A percentile compares a stretch with the other conserved stretches of the same genome.
Conservation (phyloP, 2,113 vertebrate species). For the Jacana jacana region DNA sequence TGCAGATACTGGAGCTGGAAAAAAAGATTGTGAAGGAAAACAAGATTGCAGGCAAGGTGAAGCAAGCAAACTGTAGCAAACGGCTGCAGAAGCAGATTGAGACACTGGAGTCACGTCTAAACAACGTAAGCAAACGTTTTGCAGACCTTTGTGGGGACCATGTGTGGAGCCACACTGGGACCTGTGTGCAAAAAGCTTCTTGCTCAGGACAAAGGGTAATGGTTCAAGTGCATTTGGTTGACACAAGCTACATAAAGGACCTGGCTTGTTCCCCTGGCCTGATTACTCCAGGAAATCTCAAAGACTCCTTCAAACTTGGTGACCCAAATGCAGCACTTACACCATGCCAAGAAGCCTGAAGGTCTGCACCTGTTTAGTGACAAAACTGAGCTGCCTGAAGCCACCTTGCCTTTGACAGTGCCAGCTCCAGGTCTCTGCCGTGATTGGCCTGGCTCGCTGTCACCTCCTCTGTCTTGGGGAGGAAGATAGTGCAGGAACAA, state of each 20-base stretch:
- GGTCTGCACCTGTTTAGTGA: slow-evolving; percentile 20
- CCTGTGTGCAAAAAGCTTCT: neutral
- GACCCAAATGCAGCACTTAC: neutral
- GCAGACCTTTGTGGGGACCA: neutral
- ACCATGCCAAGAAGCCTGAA: neutral
- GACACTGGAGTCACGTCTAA: neutral
- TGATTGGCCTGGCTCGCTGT: rapidly evolving
- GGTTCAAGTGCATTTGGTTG: neutral
- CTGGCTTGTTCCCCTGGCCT: neutral
- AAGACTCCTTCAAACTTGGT: slow-evolving; percentile 3
- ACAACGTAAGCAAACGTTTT: neutral
- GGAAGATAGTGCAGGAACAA: neutral
- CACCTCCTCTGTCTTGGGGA: neutral
- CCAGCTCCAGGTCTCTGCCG: neutral
- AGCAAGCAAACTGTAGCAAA: neutral
- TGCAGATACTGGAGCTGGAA: slow-evolving; percentile 42
- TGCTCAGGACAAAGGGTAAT: neutral
- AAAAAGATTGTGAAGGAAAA: neutral
- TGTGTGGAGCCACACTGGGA: neutral
- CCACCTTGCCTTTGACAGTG: neutral
- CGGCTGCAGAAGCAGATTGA: slow-evolving; percentile 7
- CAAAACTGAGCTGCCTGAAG: neutral
- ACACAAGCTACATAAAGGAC: neutral
- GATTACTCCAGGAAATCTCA: neutral
- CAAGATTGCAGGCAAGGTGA: neutral